Conservation (phyloP, 2,113 vertebrate species). For the Struthio camelus region DNA sequence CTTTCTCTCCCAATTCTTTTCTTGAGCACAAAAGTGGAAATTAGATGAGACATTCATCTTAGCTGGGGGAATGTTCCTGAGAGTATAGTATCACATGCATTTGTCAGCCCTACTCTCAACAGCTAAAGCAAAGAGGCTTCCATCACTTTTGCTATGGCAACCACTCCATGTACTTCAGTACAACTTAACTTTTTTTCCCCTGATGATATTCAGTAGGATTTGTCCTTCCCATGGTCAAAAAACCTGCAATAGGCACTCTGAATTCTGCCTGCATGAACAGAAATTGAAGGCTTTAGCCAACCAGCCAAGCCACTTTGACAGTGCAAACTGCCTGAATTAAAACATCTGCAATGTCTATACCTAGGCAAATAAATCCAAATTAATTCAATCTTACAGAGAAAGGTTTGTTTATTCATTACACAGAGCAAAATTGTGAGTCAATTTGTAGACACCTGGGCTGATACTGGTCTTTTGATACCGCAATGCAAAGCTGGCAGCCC, state of each 20-base stretch:
- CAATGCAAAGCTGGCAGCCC: background rate
- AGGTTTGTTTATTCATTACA: constrained; percentile 64
- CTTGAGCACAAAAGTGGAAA: background rate
- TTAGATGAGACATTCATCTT: background rate
- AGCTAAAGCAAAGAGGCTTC: constrained; percentile 6
- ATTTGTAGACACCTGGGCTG: constrained; percentile 15
- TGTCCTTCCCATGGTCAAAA: constrained; percentile 25
- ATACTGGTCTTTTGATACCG: background rate
- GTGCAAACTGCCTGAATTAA: constrained; percentile 40
- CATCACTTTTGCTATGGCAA: constrained; percentile 50
- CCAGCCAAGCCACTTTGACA: background rate
- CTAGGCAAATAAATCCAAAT: constrained; percentile 58
- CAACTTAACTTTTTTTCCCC: constrained; percentile 37
- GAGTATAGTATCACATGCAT: background rate
- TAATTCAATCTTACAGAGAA: constrained; percentile 35
- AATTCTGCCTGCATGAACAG: constrained; percentile 2
- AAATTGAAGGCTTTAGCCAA: background rate
- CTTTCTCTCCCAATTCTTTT: background rate
- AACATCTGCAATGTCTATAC: constrained; percentile 40
- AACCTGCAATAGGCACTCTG: background rate
- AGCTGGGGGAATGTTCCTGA: background rate
- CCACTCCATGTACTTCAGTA: background rate
- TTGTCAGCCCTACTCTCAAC: constrained; percentile 8
- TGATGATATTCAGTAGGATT: background rate
- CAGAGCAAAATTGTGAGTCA: constrained; percentile 45